Conservation (phyloP, 2,113 vertebrate species). For the Forbesichthys papilliferus region DNA sequence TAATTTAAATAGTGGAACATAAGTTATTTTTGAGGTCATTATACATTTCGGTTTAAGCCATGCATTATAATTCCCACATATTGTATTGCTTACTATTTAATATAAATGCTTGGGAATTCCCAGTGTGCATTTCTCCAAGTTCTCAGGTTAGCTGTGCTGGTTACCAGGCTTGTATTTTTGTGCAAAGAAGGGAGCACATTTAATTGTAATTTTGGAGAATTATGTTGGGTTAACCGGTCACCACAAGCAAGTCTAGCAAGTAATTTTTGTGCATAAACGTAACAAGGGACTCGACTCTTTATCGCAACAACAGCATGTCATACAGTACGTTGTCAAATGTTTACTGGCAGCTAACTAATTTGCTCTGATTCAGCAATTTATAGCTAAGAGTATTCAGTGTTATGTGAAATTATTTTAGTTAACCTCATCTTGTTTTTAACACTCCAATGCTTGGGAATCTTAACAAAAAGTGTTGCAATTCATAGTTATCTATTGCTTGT, state of each 20-base stretch:
- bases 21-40: neutral
- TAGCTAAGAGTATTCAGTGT: neutral
- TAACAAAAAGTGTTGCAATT: neutral
- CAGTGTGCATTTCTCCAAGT: neutral
- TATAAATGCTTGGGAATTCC: constrained; percentile 4
- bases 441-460: constrained; percentile 11
- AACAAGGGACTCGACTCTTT: constrained; percentile 32
- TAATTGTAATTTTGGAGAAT: neutral
- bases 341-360: constrained; percentile 51
- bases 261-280: constrained; percentile 15
- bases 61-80: neutral
- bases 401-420: neutral
- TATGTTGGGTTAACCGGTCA: neutral
- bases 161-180: neutral
- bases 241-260: constrained; percentile 13
- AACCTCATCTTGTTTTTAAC: neutral
- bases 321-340: constrained; percentile 5
- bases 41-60: constrained; percentile 19
- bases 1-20: constrained; percentile 27
- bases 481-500: neutral
- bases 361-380: constrained; percentile 6
- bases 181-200: neutral
- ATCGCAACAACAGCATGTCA: constrained; percentile 6
- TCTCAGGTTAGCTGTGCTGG: constrained; percentile 19
- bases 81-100: neutral